A percentile compares a stretch with the other conserved stretches of the same genome.
Conservation (phyloP, 2,888 invertebrate genomes). For the Xylocampa areola region DNA sequence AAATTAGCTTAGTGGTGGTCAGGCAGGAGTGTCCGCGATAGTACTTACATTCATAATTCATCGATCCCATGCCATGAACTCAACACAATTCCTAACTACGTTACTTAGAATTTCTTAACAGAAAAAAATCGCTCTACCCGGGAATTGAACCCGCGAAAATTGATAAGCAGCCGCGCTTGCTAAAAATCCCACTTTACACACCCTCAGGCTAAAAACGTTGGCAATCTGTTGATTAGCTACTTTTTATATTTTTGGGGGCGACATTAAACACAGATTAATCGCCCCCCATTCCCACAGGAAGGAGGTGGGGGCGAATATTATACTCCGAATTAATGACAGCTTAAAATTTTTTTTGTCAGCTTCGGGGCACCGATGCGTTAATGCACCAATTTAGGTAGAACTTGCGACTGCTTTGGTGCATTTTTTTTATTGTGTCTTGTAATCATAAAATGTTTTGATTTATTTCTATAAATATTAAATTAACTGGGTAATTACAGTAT, state of each 20-base stretch:
- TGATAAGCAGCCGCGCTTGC: no score
- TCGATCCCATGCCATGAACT: no score
- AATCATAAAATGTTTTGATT: neutral
- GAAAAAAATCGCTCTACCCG: no score
- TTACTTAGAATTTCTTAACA: no score
- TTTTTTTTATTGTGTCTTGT: neutral
- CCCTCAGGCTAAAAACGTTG: conserved; percentile 71
- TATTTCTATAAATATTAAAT: no score
- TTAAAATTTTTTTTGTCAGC: conserved; percentile 74
- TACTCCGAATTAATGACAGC: conserved; percentile 85
- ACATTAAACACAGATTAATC: conserved; percentile 88
- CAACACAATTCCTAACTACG: no score
- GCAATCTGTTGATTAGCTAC: conserved; percentile 88
- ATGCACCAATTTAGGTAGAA: conserved; percentile 60
- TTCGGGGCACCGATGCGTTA: conserved; percentile 67
- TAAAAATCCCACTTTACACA: conserved; percentile 41
- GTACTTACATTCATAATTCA: no score
- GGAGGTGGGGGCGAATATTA: conserved; percentile 71
- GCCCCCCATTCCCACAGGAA: conserved; percentile 78
- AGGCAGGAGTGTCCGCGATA: no score
- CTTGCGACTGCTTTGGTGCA: conserved; percentile 39
- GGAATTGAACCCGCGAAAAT: no score
- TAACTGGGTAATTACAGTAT: no score
- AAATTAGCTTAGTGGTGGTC: no score
- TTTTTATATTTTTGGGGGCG: conserved; percentile 84